phyloP scores from a whole-genome alignment of 2,797 vertebrate genomes.

The Hydrolagus colliei region DNA sequence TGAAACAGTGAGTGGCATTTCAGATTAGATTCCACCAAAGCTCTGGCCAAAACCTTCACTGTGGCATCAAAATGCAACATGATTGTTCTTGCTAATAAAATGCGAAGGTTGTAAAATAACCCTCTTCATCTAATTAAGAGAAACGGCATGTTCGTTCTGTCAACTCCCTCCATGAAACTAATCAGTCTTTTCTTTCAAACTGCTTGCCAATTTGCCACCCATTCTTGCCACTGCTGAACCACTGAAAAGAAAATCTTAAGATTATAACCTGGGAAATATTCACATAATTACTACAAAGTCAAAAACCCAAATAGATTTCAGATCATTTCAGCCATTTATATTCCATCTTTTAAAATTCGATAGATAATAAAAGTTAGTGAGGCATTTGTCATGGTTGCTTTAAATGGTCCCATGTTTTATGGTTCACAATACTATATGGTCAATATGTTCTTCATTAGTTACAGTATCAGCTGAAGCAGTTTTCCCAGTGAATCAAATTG shows the following conservation, averaged over 20 bases:
- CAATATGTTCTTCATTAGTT: conserved; percentile 9
- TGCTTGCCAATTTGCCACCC: background rate
- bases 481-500: conserved; percentile 10
- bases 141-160: background rate
- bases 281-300: background rate
- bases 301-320: conserved; percentile 24
- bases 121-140: background rate
- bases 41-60: background rate
- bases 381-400: background rate
- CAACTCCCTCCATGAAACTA: background rate
- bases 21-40: background rate
- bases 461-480: conserved; percentile 13
- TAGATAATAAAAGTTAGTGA: background rate
- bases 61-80: background rate
- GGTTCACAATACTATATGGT: background rate
- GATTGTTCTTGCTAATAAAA: background rate
- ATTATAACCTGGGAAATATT: background rate
- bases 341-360: background rate
- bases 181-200: background rate
- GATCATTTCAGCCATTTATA: background rate
- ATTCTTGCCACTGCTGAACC: background rate
- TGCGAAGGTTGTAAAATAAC: background rate
- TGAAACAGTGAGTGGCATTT: background rate
- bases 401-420: background rate
- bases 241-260: background rate